Percentiles rank a stretch among this genome's conserved stretches.
These are phyloP conservation scores for Dicaeum eximium DNA, from an alignment of 2,113 vertebrate genomes.

Conservation along the genomic window DNA sequence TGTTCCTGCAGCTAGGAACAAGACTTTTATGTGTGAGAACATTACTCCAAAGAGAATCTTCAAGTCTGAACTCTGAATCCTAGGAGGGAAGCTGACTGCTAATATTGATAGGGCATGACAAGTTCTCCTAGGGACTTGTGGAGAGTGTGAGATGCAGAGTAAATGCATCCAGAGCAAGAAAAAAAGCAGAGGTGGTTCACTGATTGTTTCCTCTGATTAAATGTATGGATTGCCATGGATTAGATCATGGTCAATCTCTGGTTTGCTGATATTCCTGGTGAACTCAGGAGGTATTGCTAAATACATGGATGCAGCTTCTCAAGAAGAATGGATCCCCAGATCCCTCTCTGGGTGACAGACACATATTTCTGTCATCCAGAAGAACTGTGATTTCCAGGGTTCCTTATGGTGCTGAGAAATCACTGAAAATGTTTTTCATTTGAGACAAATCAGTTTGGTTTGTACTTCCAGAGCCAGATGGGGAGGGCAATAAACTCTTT, in stretches of 20 bases:
- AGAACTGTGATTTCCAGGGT: background rate
- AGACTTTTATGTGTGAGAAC: background rate
- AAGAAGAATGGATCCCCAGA: background rate
- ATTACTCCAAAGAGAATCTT: background rate
- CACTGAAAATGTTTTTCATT: background rate
- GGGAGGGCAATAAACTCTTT: conserved; percentile 1
- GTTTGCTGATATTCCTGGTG: background rate
- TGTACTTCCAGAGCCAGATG: background rate
- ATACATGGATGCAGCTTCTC: background rate
- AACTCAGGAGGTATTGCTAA: background rate
- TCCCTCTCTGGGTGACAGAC: background rate
- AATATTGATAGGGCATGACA: background rate
- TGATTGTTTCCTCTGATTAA: background rate
- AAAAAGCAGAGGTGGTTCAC: background rate
- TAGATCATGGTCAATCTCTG: background rate
- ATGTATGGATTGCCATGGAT: background rate
- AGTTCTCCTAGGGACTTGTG: background rate
- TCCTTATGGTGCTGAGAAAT: background rate
- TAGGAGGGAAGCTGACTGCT: background rate
- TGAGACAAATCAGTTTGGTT: rapidly evolving
- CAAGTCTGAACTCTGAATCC: background rate
- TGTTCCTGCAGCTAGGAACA: background rate
- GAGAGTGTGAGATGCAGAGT: background rate
- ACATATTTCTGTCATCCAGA: background rate
- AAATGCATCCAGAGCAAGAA: background rate